Conservation (phyloP, 1,140 invertebrate species). For the Tribolium madens region DNA sequence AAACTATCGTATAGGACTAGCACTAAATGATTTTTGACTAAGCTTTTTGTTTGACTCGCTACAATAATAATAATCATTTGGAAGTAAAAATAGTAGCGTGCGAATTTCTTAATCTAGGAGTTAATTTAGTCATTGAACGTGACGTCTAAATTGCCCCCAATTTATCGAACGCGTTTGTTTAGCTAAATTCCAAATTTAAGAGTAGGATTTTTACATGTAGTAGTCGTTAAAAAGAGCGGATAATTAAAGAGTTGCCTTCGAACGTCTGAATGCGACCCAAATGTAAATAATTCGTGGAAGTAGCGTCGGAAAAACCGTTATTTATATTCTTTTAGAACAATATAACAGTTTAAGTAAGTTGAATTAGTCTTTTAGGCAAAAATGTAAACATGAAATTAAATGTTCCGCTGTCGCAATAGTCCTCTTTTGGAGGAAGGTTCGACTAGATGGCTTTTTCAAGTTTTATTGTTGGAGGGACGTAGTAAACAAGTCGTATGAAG, state of each 20-base stretch:
- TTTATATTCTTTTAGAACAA: neutral
- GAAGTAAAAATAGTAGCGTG: neutral
- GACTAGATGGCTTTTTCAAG: neutral
- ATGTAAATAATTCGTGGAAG: conserved; percentile 3
- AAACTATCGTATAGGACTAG: too few relatives aligned
- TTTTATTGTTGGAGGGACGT: conserved; percentile 31
- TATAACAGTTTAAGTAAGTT: conserved; percentile 23
- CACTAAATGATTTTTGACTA: too few relatives aligned
- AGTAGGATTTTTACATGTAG: conserved; percentile 18
- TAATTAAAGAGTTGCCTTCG: conserved; percentile 22
- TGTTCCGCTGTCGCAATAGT: neutral
- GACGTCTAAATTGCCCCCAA: neutral
- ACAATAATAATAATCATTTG: neutral
- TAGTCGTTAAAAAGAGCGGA: neutral
- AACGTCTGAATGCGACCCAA: conserved; percentile 19
- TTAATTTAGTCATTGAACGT: neutral
- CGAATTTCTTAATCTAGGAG: neutral
- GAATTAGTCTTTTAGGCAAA: conserved; percentile 25
- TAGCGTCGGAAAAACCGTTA: conserved; percentile 1
- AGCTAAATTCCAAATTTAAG: conserved; percentile 16
- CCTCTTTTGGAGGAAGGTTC: neutral
- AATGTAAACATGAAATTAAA: conserved; percentile 4
- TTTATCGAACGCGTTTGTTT: conserved; percentile 7
- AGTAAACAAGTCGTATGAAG: conserved; percentile 31
- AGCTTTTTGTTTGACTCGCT: too few relatives aligned